Conservation (phyloP, 2,113 vertebrate genomes). For the Barnardius zonarius region DNA sequence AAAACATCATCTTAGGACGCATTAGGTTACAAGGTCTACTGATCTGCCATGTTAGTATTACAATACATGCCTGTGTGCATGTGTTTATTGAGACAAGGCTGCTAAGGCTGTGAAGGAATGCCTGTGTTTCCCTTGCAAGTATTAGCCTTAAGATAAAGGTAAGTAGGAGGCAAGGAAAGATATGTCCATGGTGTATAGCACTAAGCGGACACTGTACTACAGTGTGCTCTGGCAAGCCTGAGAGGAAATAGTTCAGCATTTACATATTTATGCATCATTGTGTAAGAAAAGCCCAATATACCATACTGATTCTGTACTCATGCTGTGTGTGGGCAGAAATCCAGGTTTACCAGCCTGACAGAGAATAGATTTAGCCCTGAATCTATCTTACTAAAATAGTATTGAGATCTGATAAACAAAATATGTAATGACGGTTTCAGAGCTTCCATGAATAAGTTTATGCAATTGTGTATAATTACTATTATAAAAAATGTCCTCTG, state of each 20-base stretch:
- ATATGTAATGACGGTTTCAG: not conserved
- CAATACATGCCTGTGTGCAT: not conserved
- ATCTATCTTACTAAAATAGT: not conserved
- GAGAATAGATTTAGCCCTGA: not conserved
- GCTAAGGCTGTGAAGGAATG: not conserved
- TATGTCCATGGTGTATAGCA: not conserved
- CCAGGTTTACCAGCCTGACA: not conserved
- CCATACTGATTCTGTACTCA: not conserved
- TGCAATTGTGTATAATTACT: not conserved
- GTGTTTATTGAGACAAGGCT: not conserved
- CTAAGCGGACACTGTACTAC: not conserved
- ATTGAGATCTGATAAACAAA: slow-evolving; percentile 1
- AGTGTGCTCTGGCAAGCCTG: not conserved
- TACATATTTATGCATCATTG: not conserved
- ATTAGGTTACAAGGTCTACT: not conserved
- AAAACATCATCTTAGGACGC: not conserved
- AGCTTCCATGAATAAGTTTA: not conserved
- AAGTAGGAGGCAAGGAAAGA: not conserved
- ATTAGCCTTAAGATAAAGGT: not conserved
- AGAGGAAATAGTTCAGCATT: not conserved
- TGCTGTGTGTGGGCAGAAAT: not conserved
- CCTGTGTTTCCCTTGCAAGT: not conserved
- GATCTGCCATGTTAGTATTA: not conserved
- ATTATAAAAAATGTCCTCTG: not conserved
- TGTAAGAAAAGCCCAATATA: not conserved